phyloP scores from a whole-genome alignment of 2,797 vertebrate genomes.

The Dendrocincla fuliginosa region DNA sequence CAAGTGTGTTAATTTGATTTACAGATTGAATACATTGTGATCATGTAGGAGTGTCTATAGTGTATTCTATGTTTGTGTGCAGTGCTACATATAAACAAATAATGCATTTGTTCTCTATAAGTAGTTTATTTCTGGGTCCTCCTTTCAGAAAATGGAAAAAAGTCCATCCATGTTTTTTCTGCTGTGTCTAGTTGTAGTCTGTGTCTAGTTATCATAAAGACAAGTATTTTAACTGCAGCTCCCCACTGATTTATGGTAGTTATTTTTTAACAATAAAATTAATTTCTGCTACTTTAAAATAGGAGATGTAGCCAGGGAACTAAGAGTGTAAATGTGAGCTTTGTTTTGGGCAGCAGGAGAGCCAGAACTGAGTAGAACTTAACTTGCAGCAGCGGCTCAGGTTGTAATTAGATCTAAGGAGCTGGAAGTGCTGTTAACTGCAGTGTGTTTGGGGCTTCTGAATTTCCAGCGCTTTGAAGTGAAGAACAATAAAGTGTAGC shows the following conservation, averaged over 20 bases:
- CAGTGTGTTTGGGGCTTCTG: background rate
- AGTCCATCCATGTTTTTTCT: background rate
- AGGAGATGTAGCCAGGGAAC: background rate
- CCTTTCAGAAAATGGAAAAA: background rate
- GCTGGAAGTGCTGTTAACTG: background rate
- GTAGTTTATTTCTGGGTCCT: background rate
- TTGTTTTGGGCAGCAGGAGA: background rate
- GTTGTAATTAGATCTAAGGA: background rate
- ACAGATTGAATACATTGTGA: background rate
- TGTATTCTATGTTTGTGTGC: background rate
- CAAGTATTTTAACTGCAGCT: background rate
- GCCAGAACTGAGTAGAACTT: background rate
- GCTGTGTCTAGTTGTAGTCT: background rate
- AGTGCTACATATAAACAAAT: background rate
- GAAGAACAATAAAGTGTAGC: background rate
- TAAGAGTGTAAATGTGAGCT: background rate
- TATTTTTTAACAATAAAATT: conserved; percentile 1
- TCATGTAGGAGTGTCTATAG: rapidly evolving
- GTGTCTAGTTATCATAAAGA: background rate
- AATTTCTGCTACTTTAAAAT: background rate
- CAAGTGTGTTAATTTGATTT: background rate
- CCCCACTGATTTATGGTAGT: background rate
- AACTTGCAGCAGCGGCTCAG: background rate
- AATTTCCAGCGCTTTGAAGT: conserved; percentile 11
- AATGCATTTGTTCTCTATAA: background rate